phyloP scores from a whole-genome alignment of 2,113 vertebrate species.

The Cairina moschata region DNA sequence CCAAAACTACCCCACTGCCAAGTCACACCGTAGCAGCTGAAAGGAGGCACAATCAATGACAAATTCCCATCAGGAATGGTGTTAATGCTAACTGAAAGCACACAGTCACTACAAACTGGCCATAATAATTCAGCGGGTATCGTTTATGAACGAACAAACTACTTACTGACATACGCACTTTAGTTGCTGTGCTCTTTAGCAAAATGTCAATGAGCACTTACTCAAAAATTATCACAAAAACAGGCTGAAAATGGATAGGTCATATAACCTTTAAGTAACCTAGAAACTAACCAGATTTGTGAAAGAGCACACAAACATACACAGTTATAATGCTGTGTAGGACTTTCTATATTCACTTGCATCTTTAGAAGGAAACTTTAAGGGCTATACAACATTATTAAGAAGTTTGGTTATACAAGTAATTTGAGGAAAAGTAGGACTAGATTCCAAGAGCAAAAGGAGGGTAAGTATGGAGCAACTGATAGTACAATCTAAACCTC shows the following conservation, averaged over 20 bases:
- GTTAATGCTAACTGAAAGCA: not conserved
- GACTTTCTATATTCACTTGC: not conserved
- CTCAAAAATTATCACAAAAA: not conserved
- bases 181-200: not conserved
- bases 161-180: not conserved
- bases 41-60: not conserved
- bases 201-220: not conserved
- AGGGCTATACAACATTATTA: not conserved
- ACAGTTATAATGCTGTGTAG: fast-evolving
- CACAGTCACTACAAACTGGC: not conserved
- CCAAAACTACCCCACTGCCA: not conserved
- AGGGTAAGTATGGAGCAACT: not conserved
- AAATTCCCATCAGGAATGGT: not conserved
- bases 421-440: not conserved
- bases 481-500: not conserved
- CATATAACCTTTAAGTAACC: not conserved
- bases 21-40: not conserved
- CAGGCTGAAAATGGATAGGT: not conserved
- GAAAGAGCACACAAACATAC: not conserved
- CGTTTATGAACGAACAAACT: not conserved
- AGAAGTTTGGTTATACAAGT: not conserved
- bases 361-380: not conserved
- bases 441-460: not conserved
- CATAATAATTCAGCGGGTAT: not conserved
- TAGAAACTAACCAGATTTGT: not conserved